Evolutionary conservation across 2,888 invertebrate genomes (phyloP).

Genomic region (Papilio demoleus): DNA sequence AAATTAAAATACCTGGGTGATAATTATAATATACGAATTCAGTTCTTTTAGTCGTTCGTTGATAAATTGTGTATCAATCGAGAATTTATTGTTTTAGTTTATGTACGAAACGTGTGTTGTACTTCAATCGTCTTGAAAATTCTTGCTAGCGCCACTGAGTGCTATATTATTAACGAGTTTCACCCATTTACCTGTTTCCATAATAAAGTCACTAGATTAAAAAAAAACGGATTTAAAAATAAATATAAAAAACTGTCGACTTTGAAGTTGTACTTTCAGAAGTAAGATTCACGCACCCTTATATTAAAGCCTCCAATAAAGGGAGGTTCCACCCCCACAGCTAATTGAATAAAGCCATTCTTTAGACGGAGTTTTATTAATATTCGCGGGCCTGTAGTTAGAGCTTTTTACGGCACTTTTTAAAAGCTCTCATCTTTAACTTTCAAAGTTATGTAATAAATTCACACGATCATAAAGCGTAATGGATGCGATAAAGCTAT

Average conservation of each 20-base stretch:
- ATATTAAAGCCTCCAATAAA: background rate
- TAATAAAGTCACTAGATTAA: no score
- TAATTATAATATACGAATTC: no score
- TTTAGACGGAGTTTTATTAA: slow-evolving; percentile 46
- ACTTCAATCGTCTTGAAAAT: no score
- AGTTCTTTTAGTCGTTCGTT: no score
- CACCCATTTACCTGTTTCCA: no score
- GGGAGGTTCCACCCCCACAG: background rate
- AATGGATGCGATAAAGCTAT: slow-evolving; percentile 18
- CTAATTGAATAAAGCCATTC: slow-evolving; percentile 49
- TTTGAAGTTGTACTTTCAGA: background rate
- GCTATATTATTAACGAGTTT: no score
- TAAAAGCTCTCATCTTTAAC: slow-evolving; percentile 56
- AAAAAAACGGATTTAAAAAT: no score
- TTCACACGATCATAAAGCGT: slow-evolving; percentile 53
- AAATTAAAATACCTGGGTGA: no score
- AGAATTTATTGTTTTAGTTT: no score
- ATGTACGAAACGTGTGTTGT: no score
- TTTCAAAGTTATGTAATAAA: slow-evolving; percentile 56
- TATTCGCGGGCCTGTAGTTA: slow-evolving; percentile 40
- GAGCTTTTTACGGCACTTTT: slow-evolving; percentile 49
- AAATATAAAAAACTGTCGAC: background rate
- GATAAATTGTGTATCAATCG: no score
- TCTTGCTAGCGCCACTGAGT: no score
- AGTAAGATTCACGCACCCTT: background rate